A percentile compares a stretch with the other conserved stretches of the same genome.
phyloP scores from a whole-genome alignment of 2,113 vertebrate genomes.

The Apodemus speciosus region DNA sequence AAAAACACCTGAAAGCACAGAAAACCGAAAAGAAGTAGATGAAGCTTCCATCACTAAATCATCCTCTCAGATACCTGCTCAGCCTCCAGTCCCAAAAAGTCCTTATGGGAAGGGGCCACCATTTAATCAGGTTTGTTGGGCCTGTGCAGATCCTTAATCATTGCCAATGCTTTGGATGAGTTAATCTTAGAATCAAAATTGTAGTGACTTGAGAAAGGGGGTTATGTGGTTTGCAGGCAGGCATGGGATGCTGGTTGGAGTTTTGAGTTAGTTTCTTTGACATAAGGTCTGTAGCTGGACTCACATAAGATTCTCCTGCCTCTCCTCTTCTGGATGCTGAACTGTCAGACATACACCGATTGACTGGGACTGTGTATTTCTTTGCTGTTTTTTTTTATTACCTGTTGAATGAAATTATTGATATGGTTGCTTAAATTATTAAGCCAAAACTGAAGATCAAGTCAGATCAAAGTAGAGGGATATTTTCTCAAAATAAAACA shows the following conservation, averaged over 20 bases:
- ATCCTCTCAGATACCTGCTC: constrained; percentile 85
- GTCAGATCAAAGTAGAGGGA: background rate
- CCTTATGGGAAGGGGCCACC: constrained; percentile 87
- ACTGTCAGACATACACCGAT: background rate
- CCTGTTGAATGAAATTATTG: background rate
- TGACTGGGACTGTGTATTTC: background rate
- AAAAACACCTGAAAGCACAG: constrained; percentile 87
- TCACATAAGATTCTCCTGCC: background rate
- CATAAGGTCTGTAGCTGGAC: background rate
- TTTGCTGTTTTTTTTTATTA: constrained; percentile 28
- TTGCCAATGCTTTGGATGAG: background rate
- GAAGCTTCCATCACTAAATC: constrained; percentile 85
- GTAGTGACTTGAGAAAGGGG: background rate
- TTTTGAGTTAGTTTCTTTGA: background rate
- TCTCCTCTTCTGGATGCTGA: background rate
- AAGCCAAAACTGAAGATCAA: background rate
- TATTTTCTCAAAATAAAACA: constrained; percentile 9
- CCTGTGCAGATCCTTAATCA: background rate
- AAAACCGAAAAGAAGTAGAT: constrained; percentile 90
- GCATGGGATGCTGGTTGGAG: background rate
- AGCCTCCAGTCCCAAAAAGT: constrained; percentile 82
- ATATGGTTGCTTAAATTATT: background rate
- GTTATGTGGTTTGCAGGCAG: background rate
- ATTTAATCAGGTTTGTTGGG: constrained; percentile 91
- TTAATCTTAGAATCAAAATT: constrained; percentile 2